phyloP scores from a whole-genome alignment of 2,113 vertebrate species.

The Hystrix brachyura region DNA sequence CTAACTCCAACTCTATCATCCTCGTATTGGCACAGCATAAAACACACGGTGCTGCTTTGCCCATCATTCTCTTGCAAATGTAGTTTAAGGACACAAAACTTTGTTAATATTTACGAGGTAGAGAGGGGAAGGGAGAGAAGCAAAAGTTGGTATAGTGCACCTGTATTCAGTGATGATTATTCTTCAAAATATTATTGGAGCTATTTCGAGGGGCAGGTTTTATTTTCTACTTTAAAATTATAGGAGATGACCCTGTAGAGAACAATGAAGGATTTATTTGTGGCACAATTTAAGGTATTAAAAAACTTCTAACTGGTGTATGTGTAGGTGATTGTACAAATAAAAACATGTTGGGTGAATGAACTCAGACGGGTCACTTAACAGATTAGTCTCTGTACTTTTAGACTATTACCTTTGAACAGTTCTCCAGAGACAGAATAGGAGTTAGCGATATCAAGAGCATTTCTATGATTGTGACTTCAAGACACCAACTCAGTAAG shows the following conservation, averaged over 20 bases:
- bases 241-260: neutral
- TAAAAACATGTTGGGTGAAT: neutral
- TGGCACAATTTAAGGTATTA: neutral
- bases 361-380: neutral
- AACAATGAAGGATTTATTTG: neutral
- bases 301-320: neutral
- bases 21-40: slow-evolving; percentile 20
- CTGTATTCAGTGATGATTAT: neutral
- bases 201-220: neutral
- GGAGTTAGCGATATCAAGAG: neutral
- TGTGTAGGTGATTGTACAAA: neutral
- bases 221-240: slow-evolving; percentile 12
- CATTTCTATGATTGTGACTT: neutral
- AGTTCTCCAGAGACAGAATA: neutral
- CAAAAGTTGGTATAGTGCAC: neutral
- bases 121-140: neutral
- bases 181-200: neutral
- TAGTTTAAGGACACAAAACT: neutral
- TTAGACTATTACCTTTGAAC: neutral
- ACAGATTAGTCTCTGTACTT: neutral
- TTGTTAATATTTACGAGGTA: neutral
- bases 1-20: slow-evolving; percentile 7
- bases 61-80: neutral
- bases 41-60: neutral
- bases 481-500: neutral